Evolutionary conservation across 2,888 invertebrate genomes (phyloP).

Genomic region (Pandemis corylana): DNA sequence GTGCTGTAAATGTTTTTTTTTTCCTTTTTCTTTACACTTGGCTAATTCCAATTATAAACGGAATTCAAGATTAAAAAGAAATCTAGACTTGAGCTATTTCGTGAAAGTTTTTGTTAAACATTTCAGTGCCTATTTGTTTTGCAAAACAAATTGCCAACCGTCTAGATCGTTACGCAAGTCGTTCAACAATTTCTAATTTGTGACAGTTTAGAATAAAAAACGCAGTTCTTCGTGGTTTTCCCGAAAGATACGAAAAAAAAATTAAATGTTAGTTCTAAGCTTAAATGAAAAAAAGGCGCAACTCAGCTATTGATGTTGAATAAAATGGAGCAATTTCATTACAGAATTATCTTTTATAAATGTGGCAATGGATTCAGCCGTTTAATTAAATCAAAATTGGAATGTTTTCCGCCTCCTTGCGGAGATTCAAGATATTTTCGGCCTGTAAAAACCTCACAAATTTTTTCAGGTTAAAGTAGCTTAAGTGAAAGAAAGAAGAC

Average conservation of each 20-base stretch:
- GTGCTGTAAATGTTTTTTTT: background rate
- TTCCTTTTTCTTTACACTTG: background rate
- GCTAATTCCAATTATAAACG: background rate
- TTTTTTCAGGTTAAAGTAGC: no score
- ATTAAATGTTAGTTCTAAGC: no score
- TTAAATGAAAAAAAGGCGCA: background rate
- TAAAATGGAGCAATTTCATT: background rate
- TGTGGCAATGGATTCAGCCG: background rate
- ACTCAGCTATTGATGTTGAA: background rate
- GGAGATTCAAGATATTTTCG: background rate
- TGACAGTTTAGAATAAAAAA: background rate
- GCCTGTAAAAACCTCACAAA: no score
- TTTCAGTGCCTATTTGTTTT: slow-evolving; percentile 28
- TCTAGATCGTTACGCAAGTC: slow-evolving; percentile 29
- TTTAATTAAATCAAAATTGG: background rate
- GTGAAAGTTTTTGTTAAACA: slow-evolving; percentile 31
- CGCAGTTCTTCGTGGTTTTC: no score
- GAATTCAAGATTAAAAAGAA: slow-evolving; percentile 28
- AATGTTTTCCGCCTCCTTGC: background rate
- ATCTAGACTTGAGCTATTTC: slow-evolving; percentile 24
- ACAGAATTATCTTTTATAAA: no score
- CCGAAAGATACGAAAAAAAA: no score
- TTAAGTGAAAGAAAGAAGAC: no score
- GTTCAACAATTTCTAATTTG: background rate
- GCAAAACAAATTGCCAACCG: slow-evolving; percentile 13